phyloP scores from a whole-genome alignment of 2,888 invertebrate genomes.

The Abscondita cerata region DNA sequence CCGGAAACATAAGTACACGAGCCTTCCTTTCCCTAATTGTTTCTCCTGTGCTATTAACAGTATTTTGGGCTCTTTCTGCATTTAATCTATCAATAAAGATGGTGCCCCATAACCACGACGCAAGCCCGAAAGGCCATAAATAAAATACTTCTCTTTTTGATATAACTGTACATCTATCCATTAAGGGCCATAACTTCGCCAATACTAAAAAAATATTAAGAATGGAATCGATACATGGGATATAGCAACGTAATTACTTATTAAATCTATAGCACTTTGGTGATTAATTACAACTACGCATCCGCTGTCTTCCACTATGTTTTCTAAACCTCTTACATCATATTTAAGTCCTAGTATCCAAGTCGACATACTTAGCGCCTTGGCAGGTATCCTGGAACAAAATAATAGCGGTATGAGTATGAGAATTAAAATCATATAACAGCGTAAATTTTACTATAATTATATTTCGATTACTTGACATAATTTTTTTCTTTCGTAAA shows the following conservation, averaged over 20 bases:
- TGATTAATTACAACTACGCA: slow-evolving; percentile 87
- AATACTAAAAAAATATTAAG: slow-evolving; percentile 61
- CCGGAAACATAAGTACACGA: slow-evolving; percentile 88
- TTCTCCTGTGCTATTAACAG: slow-evolving; percentile 74
- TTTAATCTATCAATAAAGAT: slow-evolving; percentile 86
- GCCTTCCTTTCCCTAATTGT: slow-evolving; percentile 69
- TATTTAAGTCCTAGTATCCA: slow-evolving; percentile 71
- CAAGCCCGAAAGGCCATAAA: slow-evolving; percentile 83
- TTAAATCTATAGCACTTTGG: slow-evolving; percentile 85
- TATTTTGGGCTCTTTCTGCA: slow-evolving; percentile 71
- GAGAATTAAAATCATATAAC: too few relatives aligned
- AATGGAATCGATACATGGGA: neutral
- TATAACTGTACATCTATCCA: slow-evolving; percentile 81
- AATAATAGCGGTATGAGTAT: too few relatives aligned
- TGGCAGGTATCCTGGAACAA: slow-evolving; percentile 71
- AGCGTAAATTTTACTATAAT: neutral
- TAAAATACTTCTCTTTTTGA: slow-evolving; percentile 85
- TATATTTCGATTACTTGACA: neutral
- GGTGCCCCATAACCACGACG: slow-evolving; percentile 87
- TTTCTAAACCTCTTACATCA: slow-evolving; percentile 76
- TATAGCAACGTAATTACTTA: slow-evolving; percentile 64
- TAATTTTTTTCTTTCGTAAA: too few relatives aligned
- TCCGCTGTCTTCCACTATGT: slow-evolving; percentile 76
- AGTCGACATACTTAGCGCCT: slow-evolving; percentile 65
- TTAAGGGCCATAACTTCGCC: slow-evolving; percentile 82